These are phyloP conservation scores for Brachyalestes nurse DNA, from an alignment of 2,797 vertebrate species.

Conservation along the genomic window DNA sequence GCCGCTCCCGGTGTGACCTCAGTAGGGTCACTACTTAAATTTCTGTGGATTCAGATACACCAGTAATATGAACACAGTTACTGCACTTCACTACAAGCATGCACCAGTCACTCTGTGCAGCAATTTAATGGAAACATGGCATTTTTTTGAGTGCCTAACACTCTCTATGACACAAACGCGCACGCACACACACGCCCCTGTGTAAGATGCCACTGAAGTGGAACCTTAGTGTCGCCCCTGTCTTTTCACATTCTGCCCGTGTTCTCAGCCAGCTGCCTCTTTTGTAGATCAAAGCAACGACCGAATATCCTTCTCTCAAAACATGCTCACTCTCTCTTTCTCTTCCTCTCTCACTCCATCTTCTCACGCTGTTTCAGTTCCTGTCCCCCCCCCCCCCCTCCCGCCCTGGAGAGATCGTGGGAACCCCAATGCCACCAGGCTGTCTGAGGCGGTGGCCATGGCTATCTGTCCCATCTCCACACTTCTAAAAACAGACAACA, in stretches of 20 bases:
- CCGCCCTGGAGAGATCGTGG: slow-evolving; percentile 70
- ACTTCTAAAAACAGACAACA: slow-evolving; percentile 47
- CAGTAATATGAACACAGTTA: too few relatives aligned
- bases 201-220: slow-evolving; percentile 52
- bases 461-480: slow-evolving; percentile 44
- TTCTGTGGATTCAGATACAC: too few relatives aligned
- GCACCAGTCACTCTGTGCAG: neutral
- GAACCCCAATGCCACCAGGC: slow-evolving; percentile 68
- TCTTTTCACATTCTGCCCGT: slow-evolving; percentile 71
- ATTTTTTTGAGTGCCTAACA: neutral
- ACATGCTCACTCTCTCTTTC: slow-evolving; percentile 46
- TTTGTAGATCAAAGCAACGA: slow-evolving; percentile 75
- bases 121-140: neutral
- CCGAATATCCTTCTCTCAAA: slow-evolving; percentile 58
- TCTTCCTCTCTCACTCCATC: slow-evolving; percentile 54
- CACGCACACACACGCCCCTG: slow-evolving; percentile 20
- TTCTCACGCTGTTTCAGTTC: slow-evolving; percentile 70
- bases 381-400: slow-evolving; percentile 55
- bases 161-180: slow-evolving; percentile 16
- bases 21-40: too few relatives aligned
- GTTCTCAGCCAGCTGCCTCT: slow-evolving; percentile 25
- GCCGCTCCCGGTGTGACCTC: too few relatives aligned
- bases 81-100: too few relatives aligned
- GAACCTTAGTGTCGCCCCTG: slow-evolving; percentile 69
- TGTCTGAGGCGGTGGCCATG: slow-evolving; percentile 43